A percentile compares a stretch with the other conserved stretches of the same genome.
Evolutionary conservation across 2,888 invertebrate genomes (phyloP).

Genomic region (Pyrgus malvae): DNA sequence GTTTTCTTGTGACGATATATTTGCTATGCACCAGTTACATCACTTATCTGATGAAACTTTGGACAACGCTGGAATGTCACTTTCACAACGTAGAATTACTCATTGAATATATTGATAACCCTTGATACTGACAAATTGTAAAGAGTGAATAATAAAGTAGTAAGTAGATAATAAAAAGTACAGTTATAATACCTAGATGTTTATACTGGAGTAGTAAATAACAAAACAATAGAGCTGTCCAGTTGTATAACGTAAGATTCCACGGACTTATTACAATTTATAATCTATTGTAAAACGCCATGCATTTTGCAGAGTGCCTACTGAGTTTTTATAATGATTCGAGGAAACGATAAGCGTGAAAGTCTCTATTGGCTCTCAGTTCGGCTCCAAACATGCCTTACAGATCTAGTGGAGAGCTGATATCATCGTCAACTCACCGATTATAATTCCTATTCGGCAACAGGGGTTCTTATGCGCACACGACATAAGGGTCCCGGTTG

Average conservation of each 20-base stretch:
- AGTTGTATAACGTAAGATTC: not conserved
- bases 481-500: slow-evolving; percentile 96
- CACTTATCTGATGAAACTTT: slow-evolving; percentile 26
- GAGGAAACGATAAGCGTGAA: slow-evolving; percentile 37
- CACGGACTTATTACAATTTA: not conserved
- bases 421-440: slow-evolving; percentile 86
- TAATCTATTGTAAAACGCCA: not conserved
- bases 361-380: slow-evolving; percentile 68
- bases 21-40: slow-evolving; percentile 19
- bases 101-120: slow-evolving; percentile 10
- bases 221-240: not conserved
- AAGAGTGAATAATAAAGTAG: not conserved
- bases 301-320: not conserved
- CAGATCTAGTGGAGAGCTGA: slow-evolving; percentile 30
- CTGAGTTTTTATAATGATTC: slow-evolving; percentile 12
- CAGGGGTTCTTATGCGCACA: slow-evolving; percentile 91
- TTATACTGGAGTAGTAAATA: not conserved
- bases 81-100: slow-evolving; percentile 12
- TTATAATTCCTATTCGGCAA: slow-evolving; percentile 91
- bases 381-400: slow-evolving; percentile 65
- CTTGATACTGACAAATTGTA: not conserved
- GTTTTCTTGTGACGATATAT: slow-evolving; percentile 14
- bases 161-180: not conserved
- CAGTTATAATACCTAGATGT: not conserved
- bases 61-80: slow-evolving; percentile 16